phyloP scores from a whole-genome alignment of 1,140 invertebrate species.

The Tetranychus cinnabarinus region DNA sequence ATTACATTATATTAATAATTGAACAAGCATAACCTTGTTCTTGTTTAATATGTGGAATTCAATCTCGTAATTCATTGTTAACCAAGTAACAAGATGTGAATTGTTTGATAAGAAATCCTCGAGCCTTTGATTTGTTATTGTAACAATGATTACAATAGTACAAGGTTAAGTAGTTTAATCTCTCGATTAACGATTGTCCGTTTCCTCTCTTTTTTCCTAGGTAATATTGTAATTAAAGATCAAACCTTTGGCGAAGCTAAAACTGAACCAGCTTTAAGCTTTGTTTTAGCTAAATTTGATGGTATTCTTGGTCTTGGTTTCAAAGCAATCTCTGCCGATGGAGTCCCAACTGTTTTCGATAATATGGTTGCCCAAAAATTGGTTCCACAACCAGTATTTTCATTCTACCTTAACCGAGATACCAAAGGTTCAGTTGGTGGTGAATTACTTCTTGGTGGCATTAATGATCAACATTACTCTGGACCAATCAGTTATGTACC shows the following conservation, averaged over 20 bases:
- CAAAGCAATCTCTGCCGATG: constrained; percentile 59
- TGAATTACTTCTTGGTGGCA: constrained; percentile 81
- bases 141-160: too few relatives aligned
- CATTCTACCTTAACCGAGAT: constrained; percentile 84
- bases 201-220: neutral
- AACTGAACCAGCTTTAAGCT: constrained; percentile 52
- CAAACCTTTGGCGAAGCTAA: constrained; percentile 95
- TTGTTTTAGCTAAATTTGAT: constrained; percentile 48
- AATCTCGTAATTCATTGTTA: too few relatives aligned
- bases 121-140: too few relatives aligned
- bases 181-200: too few relatives aligned
- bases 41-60: too few relatives aligned
- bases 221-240: constrained; percentile 28
- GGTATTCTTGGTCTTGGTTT: constrained; percentile 89
- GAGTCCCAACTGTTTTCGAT: constrained; percentile 78
- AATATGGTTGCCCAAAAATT: constrained; percentile 70
- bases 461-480: constrained; percentile 66
- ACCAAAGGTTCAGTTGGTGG: constrained; percentile 45
- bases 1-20: neutral
- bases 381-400: constrained; percentile 60
- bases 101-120: too few relatives aligned
- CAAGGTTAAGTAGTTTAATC: too few relatives aligned
- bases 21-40: too few relatives aligned
- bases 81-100: too few relatives aligned
- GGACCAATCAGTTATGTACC: constrained; percentile 77